Evolutionary conservation across 2,113 vertebrate species (phyloP).

Genomic region (Microcebus tavaratra): DNA sequence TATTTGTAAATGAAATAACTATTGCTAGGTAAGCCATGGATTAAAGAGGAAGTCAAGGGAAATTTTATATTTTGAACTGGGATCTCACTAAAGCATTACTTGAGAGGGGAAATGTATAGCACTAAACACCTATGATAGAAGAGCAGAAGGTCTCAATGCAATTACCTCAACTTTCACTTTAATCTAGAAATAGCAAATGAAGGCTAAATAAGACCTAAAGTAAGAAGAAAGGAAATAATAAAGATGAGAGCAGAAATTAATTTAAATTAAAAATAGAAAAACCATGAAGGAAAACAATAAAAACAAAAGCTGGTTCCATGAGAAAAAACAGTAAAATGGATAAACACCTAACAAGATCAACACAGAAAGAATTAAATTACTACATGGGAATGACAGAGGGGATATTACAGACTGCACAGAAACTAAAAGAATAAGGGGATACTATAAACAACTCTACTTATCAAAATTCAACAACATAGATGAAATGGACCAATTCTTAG

Average conservation of each 20-base stretch:
- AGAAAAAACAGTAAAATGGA: not conserved
- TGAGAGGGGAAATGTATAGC: not conserved
- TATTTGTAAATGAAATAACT: slow-evolving; percentile 32
- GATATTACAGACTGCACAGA: not conserved
- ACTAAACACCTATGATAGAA: not conserved
- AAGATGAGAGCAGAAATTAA: not conserved
- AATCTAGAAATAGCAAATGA: not conserved
- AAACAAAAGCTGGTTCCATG: not conserved
- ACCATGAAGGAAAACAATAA: not conserved
- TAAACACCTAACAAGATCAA: not conserved
- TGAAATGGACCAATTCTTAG: not conserved
- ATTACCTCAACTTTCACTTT: not conserved
- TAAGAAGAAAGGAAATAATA: not conserved
- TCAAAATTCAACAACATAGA: not conserved
- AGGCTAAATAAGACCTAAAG: not conserved
- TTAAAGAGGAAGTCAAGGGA: not conserved
- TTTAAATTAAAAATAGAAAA: not conserved
- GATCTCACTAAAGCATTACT: not conserved
- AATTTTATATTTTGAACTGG: not conserved
- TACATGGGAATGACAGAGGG: not conserved
- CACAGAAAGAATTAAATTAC: not conserved
- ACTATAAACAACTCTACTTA: not conserved
- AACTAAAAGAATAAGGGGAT: not conserved
- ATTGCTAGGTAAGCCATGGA: not conserved
- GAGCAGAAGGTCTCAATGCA: not conserved